Evolutionary conservation across 2,797 vertebrate species (phyloP), one percentile per base, ranked within the genome.

Genomic region (Oreortyx pictus): DNA sequence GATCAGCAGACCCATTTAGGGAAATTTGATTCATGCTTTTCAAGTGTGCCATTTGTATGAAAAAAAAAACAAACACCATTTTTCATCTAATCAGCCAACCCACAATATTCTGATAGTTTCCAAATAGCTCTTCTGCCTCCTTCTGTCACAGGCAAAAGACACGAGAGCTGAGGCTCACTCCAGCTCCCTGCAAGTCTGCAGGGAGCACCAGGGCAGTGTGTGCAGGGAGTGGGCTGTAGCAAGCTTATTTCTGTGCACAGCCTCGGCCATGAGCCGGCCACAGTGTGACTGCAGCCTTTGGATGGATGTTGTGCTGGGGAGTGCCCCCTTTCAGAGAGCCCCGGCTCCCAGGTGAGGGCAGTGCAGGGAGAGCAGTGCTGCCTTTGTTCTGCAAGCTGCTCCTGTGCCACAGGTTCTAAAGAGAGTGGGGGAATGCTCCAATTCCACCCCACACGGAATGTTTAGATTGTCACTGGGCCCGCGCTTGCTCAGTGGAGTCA

Each of bases 401-500:
- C 85, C 64, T 67, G 27, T 88, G 81, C 89, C 91, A 76, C 14
- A 81, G 81, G 93, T 95, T 96, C 94, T 94, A 93, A 94, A 88
- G 89, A 89, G 94, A 96, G 94, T 72, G 33, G 61, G 67, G 90
- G n/a, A 93, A 81, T 68, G 20, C 83, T 78, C 76, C 79, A 92
- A 88, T 96, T 91, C 86, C 68, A 82, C 5, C 25, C 86, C 84
- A 82, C 84, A 86, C 41, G 73, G 92, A 95, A 79, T 89, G 93
- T 95, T 95, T 83, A 7, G 87, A 89, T 64, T 96, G 85, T 78
- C 94, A 92, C 52, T 78, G 78, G 83, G 72, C 77, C 93, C 93
- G 24, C 78, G 79, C 75, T 97, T 95, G 88, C 52, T 96, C 96
- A 97, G 79, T 96, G 78, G 88, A 96, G 93, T 91, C 86, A 73